Evolutionary conservation across 2,888 invertebrate species (phyloP).

Genomic region (Noctua janthina): DNA sequence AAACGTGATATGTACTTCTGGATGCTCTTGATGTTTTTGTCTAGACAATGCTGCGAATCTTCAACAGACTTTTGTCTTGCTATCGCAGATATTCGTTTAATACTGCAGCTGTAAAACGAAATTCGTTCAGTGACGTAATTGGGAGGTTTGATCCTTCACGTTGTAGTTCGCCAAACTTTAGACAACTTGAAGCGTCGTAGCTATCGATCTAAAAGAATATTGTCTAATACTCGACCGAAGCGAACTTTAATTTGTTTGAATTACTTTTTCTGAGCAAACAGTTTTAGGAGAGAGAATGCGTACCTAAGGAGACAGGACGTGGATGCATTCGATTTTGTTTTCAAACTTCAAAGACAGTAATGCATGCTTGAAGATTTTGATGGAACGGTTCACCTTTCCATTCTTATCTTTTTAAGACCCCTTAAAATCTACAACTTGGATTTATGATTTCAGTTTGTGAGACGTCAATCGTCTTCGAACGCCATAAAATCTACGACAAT

Average conservation of each 20-base stretch:
- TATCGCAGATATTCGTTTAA: conserved; percentile 65
- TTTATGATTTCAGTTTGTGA: conserved; percentile 75
- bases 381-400: conserved; percentile 37
- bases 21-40: conserved; percentile 66
- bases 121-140: conserved; percentile 66
- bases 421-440: conserved; percentile 68
- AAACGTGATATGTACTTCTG: conserved; percentile 47
- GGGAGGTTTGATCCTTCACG: conserved; percentile 67
- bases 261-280: conserved; percentile 70
- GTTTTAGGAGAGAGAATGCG: conserved; percentile 53
- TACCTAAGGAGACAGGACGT: conserved; percentile 19
- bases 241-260: conserved; percentile 69
- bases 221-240: conserved; percentile 67
- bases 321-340: conserved; percentile 57
- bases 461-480: conserved; percentile 70
- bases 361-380: conserved; percentile 52
- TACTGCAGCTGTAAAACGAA: conserved; percentile 67
- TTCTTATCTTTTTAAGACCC: conserved; percentile 68
- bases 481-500: conserved; percentile 74
- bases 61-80: conserved; percentile 68
- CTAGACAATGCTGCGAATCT: conserved; percentile 70
- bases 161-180: conserved; percentile 66
- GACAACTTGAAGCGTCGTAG: conserved; percentile 52
- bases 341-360: conserved; percentile 39
- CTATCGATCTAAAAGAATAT: conserved; percentile 72